These are phyloP conservation scores for Dendrophyllia cribrosa DNA, from an alignment of 64 coral and sea anemone genomes.

Conservation along the genomic window DNA sequence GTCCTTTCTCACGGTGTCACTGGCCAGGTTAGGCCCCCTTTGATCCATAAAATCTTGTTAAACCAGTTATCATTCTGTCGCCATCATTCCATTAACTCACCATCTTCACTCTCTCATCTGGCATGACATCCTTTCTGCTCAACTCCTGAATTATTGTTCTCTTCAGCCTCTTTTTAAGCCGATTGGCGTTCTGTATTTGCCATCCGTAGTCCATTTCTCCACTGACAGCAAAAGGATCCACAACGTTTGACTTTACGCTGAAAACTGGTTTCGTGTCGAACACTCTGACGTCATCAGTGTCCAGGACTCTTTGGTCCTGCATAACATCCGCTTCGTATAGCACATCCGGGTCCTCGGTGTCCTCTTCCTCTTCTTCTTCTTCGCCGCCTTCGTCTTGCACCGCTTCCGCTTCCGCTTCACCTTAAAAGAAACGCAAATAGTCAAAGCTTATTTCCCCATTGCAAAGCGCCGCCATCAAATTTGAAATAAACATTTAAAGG, in stretches of 20 bases:
- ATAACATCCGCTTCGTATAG: conserved; percentile 75
- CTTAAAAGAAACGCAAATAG: not conserved
- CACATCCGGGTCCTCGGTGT: conserved; percentile 48
- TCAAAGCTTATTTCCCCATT: no score
- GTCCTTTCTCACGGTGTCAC: no score
- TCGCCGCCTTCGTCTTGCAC: conserved; percentile 7
- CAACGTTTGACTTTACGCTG: not conserved
- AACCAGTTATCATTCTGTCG: no score
- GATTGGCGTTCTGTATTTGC: conserved; percentile 30
- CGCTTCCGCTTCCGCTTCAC: not conserved
- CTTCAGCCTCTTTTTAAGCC: conserved; percentile 28
- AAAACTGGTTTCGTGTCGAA: not conserved
- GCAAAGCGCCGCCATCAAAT: no score
- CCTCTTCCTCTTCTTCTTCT: conserved; percentile 37
- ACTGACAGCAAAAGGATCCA: not conserved
- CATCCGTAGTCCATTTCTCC: not conserved
- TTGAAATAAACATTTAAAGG: no score
- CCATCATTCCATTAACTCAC: not conserved
- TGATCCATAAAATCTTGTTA: no score
- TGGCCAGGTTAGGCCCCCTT: no score
- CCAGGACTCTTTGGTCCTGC: conserved; percentile 66
- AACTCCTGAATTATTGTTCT: conserved; percentile 54
- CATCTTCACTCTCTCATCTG: conserved; percentile 38
- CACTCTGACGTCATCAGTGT: conserved; percentile 55
- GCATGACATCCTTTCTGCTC: conserved; percentile 77